Percentiles rank a stretch among this genome's conserved stretches.
phyloP scores from a whole-genome alignment of 1,140 invertebrate species.

The Cherax destructor region DNA sequence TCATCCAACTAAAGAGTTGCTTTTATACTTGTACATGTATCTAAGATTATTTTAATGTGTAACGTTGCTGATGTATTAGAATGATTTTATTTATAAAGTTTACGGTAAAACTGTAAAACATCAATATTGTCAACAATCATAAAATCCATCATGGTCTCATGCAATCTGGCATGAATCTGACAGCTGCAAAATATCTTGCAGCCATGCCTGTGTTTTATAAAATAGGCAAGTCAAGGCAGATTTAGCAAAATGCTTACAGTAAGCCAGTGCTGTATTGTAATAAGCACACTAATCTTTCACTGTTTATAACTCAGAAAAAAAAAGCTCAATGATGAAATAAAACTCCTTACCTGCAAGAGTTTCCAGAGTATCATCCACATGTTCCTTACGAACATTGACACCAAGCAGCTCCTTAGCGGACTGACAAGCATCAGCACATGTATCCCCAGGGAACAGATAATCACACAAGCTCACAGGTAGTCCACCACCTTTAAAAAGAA shows the following conservation, averaged over 20 bases:
- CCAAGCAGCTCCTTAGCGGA: slow-evolving; percentile 60
- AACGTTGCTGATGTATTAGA: too few relatives aligned
- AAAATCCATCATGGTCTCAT: too few relatives aligned
- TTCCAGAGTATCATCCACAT: slow-evolving; percentile 62
- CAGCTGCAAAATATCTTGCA: too few relatives aligned
- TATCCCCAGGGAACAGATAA: slow-evolving; percentile 63
- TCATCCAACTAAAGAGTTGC: too few relatives aligned
- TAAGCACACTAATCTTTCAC: neutral
- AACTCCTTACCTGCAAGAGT: slow-evolving; percentile 42
- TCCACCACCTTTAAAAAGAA: slow-evolving; percentile 37
- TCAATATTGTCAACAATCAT: too few relatives aligned
- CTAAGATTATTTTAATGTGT: too few relatives aligned
- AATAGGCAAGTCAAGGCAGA: neutral
- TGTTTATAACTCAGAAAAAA: neutral
- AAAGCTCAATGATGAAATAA: neutral
- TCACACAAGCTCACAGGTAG: slow-evolving; percentile 61
- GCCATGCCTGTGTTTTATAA: neutral
- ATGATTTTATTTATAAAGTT: too few relatives aligned
- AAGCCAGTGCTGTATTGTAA: neutral
- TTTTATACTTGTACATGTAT: too few relatives aligned
- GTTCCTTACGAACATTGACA: slow-evolving; percentile 43
- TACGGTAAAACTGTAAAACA: too few relatives aligned
- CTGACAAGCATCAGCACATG: slow-evolving; percentile 58
- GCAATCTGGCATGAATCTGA: too few relatives aligned
- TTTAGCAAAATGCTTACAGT: neutral